Conservation (phyloP, 2,888 invertebrate species). For the Electrophaes corylata region DNA sequence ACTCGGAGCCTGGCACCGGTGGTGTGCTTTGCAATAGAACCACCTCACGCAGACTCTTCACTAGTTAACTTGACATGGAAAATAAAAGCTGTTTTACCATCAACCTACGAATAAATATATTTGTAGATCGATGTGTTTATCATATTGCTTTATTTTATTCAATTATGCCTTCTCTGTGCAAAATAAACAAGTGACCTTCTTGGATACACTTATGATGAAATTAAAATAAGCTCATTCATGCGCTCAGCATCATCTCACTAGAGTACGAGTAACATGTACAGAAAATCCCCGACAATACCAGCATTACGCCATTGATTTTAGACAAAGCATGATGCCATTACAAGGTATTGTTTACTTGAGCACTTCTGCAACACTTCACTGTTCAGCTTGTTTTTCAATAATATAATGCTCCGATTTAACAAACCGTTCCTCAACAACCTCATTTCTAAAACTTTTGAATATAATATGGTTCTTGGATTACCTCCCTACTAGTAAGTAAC, state of each 20-base stretch:
- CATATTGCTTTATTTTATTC: constrained; percentile 1
- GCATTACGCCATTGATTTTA: constrained; percentile 68
- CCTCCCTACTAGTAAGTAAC: too few relatives aligned
- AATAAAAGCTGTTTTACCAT: constrained; percentile 38
- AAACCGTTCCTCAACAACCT: background rate
- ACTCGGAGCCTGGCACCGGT: constrained; percentile 74
- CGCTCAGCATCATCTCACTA: constrained; percentile 21
- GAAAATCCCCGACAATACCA: constrained; percentile 62
- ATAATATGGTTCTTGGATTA: too few relatives aligned
- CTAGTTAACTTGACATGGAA: constrained; percentile 58
- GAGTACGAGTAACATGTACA: constrained; percentile 27
- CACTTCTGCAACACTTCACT: constrained; percentile 64
- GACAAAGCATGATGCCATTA: constrained; percentile 69
- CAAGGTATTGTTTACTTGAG: constrained; percentile 73
- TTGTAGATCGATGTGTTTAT: too few relatives aligned
- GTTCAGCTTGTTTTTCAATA: constrained; percentile 37
- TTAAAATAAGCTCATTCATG: constrained; percentile 26
- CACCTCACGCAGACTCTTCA: constrained; percentile 66
- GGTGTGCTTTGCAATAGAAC: constrained; percentile 57
- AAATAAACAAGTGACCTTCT: background rate
- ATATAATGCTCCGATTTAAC: too few relatives aligned
- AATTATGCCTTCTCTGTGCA: background rate
- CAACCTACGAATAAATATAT: too few relatives aligned
- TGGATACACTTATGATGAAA: constrained; percentile 11
- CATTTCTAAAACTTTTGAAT: background rate